A percentile compares a stretch with the other conserved stretches of the same genome.
These are phyloP conservation scores for Radopholus similis DNA, from an alignment of 1,140 invertebrate species.

Conservation along the genomic window DNA sequence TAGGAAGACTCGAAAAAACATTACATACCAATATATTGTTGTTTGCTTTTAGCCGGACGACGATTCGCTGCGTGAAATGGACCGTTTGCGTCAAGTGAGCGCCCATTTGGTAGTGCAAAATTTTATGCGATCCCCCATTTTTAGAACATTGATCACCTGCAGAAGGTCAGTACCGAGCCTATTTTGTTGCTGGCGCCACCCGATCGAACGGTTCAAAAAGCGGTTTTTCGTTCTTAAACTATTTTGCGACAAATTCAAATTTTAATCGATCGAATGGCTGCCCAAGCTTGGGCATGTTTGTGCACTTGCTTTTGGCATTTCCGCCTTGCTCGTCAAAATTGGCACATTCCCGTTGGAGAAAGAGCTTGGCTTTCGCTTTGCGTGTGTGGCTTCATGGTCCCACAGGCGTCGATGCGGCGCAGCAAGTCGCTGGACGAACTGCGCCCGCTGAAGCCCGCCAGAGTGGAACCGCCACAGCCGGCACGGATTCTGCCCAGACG, in stretches of 20 bases:
- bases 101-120: neutral
- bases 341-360: constrained; percentile 4
- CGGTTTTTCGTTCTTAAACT: constrained; percentile 11
- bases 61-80: constrained; percentile 12
- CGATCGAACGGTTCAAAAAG: no score
- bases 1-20: constrained; percentile 2
- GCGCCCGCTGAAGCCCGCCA: neutral
- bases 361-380: neutral
- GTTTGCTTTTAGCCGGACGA: constrained; percentile 8
- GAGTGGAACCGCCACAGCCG: neutral
- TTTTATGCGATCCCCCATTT: constrained; percentile 21
- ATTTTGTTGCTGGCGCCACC: constrained; percentile 2
- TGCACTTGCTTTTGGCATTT: neutral
- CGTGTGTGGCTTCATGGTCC: neutral
- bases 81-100: constrained; percentile 8
- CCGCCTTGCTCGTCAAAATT: neutral
- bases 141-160: constrained; percentile 52
- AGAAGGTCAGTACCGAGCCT: constrained; percentile 49
- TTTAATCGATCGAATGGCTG: no score
- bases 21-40: constrained; percentile 1
- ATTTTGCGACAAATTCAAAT: no score
- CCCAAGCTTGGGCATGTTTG: constrained; percentile 4
- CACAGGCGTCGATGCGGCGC: constrained; percentile 13
- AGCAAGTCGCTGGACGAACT: constrained; percentile 17
- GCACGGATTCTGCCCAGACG: neutral